Base-by-base conservation (phyloP, 2,113 vertebrate genomes). In the Peucedramus taeniatus region DNA sequence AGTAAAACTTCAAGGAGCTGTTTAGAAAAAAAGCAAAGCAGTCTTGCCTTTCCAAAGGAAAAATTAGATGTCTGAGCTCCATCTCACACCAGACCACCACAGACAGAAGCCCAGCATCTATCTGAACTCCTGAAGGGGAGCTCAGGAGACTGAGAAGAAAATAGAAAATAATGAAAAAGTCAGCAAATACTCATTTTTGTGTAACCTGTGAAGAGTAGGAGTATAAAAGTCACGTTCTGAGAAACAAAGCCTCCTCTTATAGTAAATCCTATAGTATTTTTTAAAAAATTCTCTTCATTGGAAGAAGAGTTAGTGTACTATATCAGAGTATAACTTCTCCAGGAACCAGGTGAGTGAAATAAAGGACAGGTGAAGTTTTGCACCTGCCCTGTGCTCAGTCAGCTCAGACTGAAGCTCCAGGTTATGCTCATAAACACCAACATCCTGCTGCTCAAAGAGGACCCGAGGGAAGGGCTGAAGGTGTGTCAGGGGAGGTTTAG, bases 41-140 rank as follows among this genome's bases (percentile, higher is more conserved):
- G 39, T 16, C 17, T 93, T 90, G 60, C 24, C 44, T 75, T 91
- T 78, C 33, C 81, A 79, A 84, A 79, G 49, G 54, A 75, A 57
- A 53, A 69, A 61, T 0, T 10, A 1, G 10, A 18, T 35, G 3
- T 16, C 37, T 89, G 42, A 90, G 24, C 68, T 94, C n/a, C 24
- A 14, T 30, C 72, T 66, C 60, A 40, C 24, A 30, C 30, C 37
- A 80, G 17, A 63, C 15, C 33, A 77, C 21, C 33, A n/a, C 28
- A 3, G 6, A 61, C 40, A 92, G 60, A 89, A 90, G 47, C 12
- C 27, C 47, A 78, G 33, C 3, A 15, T 1, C 0, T 1, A 0
- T 24, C 42, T 74, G 45, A 88, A 70, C 16, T 78, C 37, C 56
- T 87, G 60, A 66, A 65, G 22, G 20, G 16, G 7, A 94, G 42